Base-by-base conservation (phyloP, 1,140 invertebrate species). In the Brachionus rubens region DNA sequence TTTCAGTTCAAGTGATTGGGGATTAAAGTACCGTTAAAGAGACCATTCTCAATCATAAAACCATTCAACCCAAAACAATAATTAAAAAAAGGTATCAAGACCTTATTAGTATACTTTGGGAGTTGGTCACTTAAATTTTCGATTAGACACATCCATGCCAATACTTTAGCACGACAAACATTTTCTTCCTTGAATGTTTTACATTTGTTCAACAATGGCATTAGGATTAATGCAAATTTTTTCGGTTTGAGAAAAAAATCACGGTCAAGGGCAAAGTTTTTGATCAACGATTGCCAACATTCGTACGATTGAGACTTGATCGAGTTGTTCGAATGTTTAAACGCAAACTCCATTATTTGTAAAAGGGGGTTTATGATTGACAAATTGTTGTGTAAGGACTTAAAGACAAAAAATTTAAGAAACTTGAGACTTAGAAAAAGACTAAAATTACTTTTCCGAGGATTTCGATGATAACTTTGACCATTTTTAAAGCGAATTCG, bases 161-260 rank as follows among this genome's bases (percentile, higher is more conserved):
- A 40, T 24, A 33, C 14, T 28, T 72, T 72, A 12, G 68, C 24
- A 10, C 16, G 30, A 14, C 46, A 72, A 6, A 72, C 68, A 33
- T 6, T 26, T 36, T 72, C 68, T 7, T 72, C 68, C 12, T 52
- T 72, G 46, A 30, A 72, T 14, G 68, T 50, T 40, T 72, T 72
- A 24, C 68, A 72, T 30, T 72, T 72, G 26, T 72, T 72, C 36
- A 72, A 12, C 28, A 72, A 50, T 7, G 68, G 68, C 68, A 72
- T 72, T 21, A 72, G 46, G 24, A 72, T 33, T 12, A 72, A 33
- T 30, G 26, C 16, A n/a, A 72, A 72, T 54, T 72, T 72, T 72
- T 72, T 72, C 24, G 68, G 10, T 28, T 72, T 72, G 14, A 72
- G 14, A 41, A 72, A 72, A 72, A 72, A 72, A 28, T 48, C 46